Conservation (phyloP, 1,140 invertebrate species). For the Drosophila pallidifrons region DNA sequence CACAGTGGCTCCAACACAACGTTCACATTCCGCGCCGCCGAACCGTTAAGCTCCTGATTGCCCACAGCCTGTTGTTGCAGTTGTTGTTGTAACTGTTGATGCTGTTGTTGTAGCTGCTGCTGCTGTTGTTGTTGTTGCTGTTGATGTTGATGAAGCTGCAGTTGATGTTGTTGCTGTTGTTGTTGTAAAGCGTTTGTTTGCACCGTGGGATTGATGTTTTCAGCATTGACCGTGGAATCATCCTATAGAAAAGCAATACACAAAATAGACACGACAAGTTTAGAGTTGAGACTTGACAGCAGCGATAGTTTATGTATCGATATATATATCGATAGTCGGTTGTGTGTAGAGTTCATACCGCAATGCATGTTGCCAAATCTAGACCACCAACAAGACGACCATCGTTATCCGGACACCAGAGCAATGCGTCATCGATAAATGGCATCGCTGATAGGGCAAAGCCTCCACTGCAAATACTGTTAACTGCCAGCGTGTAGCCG, state of each 20-base stretch:
- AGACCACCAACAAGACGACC: conserved; percentile 91
- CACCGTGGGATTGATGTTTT: conserved; percentile 64
- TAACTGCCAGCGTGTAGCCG: conserved; percentile 86
- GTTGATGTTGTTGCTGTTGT: conserved; percentile 46
- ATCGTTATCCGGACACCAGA: conserved; percentile 96
- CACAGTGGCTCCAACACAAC: conserved; percentile 82
- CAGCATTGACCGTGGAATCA: conserved; percentile 72
- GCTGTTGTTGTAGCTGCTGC: conserved; percentile 31
- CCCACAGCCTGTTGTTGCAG: conserved; percentile 17
- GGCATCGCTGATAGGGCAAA: conserved; percentile 92
- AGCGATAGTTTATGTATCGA: not conserved
- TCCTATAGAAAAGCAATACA: conserved; percentile 43
- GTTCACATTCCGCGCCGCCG: conserved; percentile 73
- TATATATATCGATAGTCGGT: conserved; percentile 51
- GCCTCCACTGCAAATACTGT: conserved; percentile 87
- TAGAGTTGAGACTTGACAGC: not conserved
- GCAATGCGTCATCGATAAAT: conserved; percentile 96
- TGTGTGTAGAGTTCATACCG: conserved; percentile 87
- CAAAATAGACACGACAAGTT: not conserved
- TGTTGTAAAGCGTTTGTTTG: conserved; percentile 65
- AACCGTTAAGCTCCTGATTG: conserved; percentile 61
- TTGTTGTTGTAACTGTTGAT: conserved; percentile 22
- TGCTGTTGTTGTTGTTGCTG: conserved; percentile 24
- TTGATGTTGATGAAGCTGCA: conserved; percentile 15
- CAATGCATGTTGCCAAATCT: conserved; percentile 93